These are phyloP conservation scores for Nothocercus julius DNA, from an alignment of 2,113 vertebrate species.

Conservation along the genomic window DNA sequence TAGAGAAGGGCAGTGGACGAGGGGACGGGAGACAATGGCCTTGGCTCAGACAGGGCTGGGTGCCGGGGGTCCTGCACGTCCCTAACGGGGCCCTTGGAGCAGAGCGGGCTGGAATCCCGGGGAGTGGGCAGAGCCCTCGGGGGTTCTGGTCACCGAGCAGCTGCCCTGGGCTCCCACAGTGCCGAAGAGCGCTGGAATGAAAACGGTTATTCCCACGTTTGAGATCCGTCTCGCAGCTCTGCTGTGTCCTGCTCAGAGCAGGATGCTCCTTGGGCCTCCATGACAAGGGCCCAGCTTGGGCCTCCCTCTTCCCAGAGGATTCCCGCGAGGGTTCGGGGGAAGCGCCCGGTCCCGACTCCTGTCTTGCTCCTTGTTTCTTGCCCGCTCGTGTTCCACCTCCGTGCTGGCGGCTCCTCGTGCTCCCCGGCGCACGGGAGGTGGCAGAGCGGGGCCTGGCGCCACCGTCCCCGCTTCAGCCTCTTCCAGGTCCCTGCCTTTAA, in stretches of 20 bases:
- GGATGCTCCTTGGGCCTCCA: fast-evolving
- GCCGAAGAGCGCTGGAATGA: neutral
- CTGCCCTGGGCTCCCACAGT: neutral
- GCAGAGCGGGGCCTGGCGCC: neutral
- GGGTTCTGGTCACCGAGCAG: neutral
- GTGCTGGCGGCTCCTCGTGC: neutral
- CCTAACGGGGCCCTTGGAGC: neutral
- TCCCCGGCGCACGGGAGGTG: neutral
- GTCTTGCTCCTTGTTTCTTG: neutral
- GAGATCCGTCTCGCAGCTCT: neutral
- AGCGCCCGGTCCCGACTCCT: neutral
- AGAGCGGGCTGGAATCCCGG: neutral
- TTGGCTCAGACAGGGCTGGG: neutral
- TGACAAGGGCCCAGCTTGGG: neutral
- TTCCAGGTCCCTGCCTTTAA: neutral
- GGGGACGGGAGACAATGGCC: fast-evolving
- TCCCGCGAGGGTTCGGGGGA: neutral
- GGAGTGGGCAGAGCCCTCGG: neutral
- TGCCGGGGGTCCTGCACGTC: fast-evolving
- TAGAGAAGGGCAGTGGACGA: neutral
- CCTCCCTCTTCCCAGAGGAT: neutral
- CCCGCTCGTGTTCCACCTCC: fast-evolving
- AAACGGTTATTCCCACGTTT: neutral
- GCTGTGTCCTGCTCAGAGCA: neutral
- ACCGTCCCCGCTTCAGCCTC: neutral